Conservation (phyloP, 2,888 invertebrate species). For the Nebria brevicollis region DNA sequence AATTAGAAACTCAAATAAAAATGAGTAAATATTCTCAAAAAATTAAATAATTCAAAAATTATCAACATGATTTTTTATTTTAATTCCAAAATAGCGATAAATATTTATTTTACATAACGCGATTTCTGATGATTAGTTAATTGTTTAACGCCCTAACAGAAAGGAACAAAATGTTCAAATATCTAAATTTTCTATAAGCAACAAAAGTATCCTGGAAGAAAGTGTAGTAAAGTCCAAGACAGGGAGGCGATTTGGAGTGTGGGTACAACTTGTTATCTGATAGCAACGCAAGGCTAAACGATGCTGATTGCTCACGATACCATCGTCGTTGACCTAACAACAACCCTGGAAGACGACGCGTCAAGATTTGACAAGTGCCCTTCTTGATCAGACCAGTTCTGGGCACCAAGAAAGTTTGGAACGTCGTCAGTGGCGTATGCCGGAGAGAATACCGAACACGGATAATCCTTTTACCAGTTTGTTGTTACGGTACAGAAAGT, state of each 20-base stretch:
- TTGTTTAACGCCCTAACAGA: too few species aligned
- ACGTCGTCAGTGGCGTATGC: constrained; percentile 14
- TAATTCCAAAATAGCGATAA: too few species aligned
- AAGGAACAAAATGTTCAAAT: not conserved
- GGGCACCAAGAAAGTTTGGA: constrained; percentile 20
- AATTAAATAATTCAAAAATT: too few species aligned
- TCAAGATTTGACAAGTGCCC: constrained; percentile 29
- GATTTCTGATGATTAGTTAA: too few species aligned
- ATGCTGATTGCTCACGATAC: constrained; percentile 5
- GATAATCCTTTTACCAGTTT: constrained; percentile 28
- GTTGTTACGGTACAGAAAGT: not conserved
- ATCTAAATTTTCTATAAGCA: not conserved
- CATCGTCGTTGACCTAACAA: constrained; percentile 3
- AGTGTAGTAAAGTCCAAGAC: not conserved
- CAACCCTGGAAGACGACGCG: not conserved
- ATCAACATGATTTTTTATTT: too few species aligned
- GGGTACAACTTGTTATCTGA: constrained; percentile 11
- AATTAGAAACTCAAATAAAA: not conserved
- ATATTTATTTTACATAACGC: too few species aligned
- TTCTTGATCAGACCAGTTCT: not conserved
- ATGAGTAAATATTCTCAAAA: too few species aligned
- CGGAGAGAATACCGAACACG: constrained; percentile 28
- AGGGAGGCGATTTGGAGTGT: not conserved
- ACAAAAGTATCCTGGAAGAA: not conserved
- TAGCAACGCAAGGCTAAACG: not conserved